phyloP scores from a whole-genome alignment of 2,113 vertebrate genomes.

The Jaculus jaculus region DNA sequence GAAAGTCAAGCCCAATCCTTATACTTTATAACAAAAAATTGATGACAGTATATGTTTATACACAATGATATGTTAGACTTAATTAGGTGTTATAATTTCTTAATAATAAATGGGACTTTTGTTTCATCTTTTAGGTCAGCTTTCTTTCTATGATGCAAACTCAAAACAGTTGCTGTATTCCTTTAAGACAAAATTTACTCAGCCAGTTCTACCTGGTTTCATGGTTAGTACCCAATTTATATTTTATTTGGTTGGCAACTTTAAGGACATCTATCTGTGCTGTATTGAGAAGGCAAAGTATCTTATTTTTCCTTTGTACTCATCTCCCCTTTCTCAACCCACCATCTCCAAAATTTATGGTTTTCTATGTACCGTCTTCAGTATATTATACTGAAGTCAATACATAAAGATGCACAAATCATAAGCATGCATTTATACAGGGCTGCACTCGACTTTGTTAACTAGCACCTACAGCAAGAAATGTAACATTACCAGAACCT shows the following conservation, averaged over 20 bases:
- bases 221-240: conserved; percentile 88
- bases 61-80: conserved; percentile 19
- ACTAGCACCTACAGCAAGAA: not conserved
- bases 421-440: not conserved
- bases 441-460: not conserved
- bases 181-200: conserved; percentile 94
- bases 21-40: conserved; percentile 32
- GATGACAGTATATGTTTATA: conserved; percentile 11
- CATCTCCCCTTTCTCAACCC: not conserved
- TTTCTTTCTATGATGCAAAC: conserved; percentile 92
- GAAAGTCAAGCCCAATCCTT: conserved; percentile 12
- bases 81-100: conserved; percentile 28
- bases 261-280: conserved; percentile 20
- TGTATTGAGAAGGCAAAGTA: not conserved
- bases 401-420: not conserved
- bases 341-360: not conserved
- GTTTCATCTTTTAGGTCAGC: conserved; percentile 87
- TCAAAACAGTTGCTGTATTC: conserved; percentile 91
- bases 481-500: not conserved
- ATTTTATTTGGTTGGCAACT: conserved; percentile 23
- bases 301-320: not conserved
- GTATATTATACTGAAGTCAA: conserved; percentile 51
- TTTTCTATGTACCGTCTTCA: not conserved
- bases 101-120: conserved; percentile 38
- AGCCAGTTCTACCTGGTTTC: conserved; percentile 94